Percentiles rank a stretch among this genome's conserved stretches.
These are phyloP conservation scores for Varanus salvator DNA, from an alignment of 2,113 vertebrate genomes.

Conservation along the genomic window DNA sequence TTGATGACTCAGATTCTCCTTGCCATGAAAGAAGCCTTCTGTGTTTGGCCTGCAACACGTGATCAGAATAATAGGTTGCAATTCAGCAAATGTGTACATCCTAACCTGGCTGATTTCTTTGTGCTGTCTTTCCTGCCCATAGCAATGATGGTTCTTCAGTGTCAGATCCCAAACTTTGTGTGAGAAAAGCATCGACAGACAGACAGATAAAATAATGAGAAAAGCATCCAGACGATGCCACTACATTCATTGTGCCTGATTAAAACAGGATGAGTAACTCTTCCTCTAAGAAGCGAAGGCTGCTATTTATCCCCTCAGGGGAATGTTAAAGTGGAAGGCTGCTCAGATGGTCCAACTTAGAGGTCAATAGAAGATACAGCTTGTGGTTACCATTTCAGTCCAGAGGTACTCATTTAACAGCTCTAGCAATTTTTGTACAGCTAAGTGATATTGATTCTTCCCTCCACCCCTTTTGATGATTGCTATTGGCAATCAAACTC, in stretches of 20 bases:
- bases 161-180: too few species aligned
- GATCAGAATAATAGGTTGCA: not conserved
- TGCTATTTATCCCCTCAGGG: not conserved
- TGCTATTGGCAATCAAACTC: constrained; percentile 14
- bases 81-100: not conserved
- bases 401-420: constrained; percentile 18
- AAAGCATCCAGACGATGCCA: too few species aligned
- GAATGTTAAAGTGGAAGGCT: not conserved
- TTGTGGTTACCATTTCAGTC: constrained; percentile 10
- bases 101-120: not conserved
- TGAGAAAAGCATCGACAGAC: too few species aligned
- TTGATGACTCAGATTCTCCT: not conserved
- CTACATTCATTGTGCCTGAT: not conserved
- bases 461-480: not conserved
- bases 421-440: not conserved
- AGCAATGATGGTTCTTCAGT: not conserved
- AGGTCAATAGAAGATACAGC: not conserved
- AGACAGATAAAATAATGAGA: too few species aligned
- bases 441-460: constrained; percentile 4
- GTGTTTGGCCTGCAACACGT: not conserved
- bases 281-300: constrained; percentile 11
- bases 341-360: not conserved
- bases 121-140: not conserved
- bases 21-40: not conserved
- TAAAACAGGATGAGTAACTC: not conserved